Conservation (phyloP, 2,888 invertebrate genomes). For the Smittia aterrima region DNA sequence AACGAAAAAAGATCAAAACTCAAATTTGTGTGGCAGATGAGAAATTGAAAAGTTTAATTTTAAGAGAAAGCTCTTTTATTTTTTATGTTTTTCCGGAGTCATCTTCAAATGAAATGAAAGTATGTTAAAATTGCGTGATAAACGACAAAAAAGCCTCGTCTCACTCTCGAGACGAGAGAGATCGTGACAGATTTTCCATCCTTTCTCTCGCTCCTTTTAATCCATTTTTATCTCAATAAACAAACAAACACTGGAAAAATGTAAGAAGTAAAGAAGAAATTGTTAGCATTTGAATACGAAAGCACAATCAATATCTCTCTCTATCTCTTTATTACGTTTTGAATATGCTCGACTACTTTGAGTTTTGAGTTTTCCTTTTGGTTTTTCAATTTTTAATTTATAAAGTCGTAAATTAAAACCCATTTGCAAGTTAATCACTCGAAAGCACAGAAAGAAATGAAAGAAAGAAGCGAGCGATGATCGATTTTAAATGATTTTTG, state of each 20-base stretch:
- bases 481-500: conserved; percentile 39
- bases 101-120: neutral
- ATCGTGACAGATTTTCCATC: neutral
- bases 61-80: neutral
- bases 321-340: neutral
- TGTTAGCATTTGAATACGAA: neutral
- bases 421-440: neutral
- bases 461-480: neutral
- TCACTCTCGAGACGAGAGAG: too few species aligned
- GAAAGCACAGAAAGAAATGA: neutral
- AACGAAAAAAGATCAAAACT: neutral
- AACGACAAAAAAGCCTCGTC: neutral
- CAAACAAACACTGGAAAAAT: neutral
- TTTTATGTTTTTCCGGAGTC: conserved; percentile 21
- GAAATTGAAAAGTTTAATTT: neutral
- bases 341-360: neutral
- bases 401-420: neutral
- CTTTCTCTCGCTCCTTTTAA: too few species aligned
- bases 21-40: neutral
- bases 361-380: neutral
- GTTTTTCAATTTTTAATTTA: neutral
- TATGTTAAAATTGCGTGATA: conserved; percentile 39
- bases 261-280: neutral
- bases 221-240: neutral
- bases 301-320: neutral